A percentile compares a stretch with the other conserved stretches of the same genome.
phyloP scores from a whole-genome alignment of 2,797 vertebrate species.

The Spheniscus humboldti region DNA sequence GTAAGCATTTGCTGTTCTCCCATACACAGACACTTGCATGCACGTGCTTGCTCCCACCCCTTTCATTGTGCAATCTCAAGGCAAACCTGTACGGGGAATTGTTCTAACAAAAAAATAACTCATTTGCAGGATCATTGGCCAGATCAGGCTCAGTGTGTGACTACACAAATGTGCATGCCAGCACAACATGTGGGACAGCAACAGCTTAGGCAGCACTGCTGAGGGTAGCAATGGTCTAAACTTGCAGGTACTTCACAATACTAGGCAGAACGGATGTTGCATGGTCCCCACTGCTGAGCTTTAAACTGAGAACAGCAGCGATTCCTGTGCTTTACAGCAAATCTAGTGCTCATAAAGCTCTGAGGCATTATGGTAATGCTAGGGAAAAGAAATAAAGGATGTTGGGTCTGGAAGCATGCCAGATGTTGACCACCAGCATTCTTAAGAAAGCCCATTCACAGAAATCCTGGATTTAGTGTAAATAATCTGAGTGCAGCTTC shows the following conservation, averaged over 20 bases:
- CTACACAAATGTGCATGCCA: neutral
- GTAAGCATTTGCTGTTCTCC: neutral
- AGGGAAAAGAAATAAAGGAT: neutral
- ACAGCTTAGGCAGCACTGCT: neutral
- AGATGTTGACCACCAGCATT: fast-evolving
- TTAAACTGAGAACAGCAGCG: neutral
- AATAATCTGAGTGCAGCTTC: neutral
- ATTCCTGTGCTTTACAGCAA: neutral
- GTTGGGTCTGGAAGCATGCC: neutral
- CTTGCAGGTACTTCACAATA: neutral
- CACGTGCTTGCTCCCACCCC: neutral
- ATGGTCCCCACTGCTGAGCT: neutral
- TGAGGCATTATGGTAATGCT: neutral
- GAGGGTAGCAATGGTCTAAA: neutral
- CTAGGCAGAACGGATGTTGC: neutral
- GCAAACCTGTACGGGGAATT: neutral
- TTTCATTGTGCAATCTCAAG: neutral
- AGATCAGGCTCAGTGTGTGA: neutral
- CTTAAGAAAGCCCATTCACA: neutral
- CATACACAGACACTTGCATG: neutral
- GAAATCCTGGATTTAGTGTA: neutral
- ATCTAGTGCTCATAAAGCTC: neutral
- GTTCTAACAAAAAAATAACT: neutral
- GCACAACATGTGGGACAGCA: neutral
- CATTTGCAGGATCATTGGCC: neutral